Evolutionary conservation across 2,797 vertebrate genomes (phyloP).

Genomic region (Stomatorhinus walkeri): DNA sequence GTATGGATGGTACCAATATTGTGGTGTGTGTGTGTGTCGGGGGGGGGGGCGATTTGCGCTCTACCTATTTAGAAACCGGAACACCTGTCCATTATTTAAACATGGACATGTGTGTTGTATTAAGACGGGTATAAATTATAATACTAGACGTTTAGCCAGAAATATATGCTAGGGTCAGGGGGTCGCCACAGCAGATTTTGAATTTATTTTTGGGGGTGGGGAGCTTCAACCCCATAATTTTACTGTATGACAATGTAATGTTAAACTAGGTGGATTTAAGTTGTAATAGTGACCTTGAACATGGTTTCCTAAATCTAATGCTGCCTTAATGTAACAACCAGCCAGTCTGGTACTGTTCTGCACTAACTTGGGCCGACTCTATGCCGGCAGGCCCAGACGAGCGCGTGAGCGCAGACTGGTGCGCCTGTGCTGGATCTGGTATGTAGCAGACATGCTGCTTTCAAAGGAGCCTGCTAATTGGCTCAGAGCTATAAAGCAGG

Average conservation of each 20-base stretch:
- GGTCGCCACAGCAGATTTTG: neutral
- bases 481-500: neutral
- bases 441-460: neutral
- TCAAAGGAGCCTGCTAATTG: neutral
- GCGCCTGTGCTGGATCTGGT: neutral
- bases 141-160: neutral
- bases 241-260: neutral
- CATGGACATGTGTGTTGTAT: neutral
- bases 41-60: neutral
- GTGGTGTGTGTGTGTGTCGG: neutral
- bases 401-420: neutral
- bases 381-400: neutral
- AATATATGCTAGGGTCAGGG: neutral
- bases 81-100: neutral
- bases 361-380: neutral
- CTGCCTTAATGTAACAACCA: neutral
- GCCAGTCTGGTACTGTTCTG: neutral
- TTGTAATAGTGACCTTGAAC: neutral
- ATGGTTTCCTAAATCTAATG: neutral
- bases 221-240: neutral
- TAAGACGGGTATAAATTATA: neutral
- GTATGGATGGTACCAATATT: neutral
- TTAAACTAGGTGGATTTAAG: neutral
- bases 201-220: neutral
- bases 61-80: neutral